Evolutionary conservation across 1,140 invertebrate species (phyloP).

Genomic region (Thaumatotibia leucotreta): DNA sequence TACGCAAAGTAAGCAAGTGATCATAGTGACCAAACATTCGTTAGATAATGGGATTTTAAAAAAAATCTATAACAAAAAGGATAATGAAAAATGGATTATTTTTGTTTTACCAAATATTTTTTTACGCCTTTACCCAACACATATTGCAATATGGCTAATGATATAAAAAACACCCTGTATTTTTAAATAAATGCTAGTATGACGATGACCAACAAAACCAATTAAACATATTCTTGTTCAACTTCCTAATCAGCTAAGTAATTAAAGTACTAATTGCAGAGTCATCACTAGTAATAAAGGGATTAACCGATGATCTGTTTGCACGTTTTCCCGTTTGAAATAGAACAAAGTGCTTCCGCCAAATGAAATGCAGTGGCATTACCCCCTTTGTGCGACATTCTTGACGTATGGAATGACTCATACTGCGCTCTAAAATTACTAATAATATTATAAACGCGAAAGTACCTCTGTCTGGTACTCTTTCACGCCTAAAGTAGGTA

Average conservation of each 20-base stretch:
- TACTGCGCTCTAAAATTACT: neutral
- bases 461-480: too few species aligned
- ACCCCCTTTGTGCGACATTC: constrained; percentile 5
- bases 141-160: too few species aligned
- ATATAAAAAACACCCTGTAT: too few species aligned
- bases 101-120: too few species aligned
- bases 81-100: too few species aligned
- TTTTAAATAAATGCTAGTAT: too few species aligned
- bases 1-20: too few species aligned
- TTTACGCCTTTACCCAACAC: too few species aligned
- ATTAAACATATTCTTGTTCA: neutral
- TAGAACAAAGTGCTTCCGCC: constrained; percentile 54
- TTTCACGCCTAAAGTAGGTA: too few species aligned
- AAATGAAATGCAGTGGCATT: constrained; percentile 36
- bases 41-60: too few species aligned
- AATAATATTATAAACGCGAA: neutral
- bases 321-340: constrained; percentile 30
- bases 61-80: too few species aligned
- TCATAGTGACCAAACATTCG: too few species aligned
- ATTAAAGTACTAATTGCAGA: neutral
- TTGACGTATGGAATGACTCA: constrained; percentile 6
- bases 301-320: constrained; percentile 36
- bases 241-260: neutral
- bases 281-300: constrained; percentile 18
- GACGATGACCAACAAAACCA: neutral